Evolutionary conservation across 2,113 vertebrate genomes (phyloP).

Genomic region (Strigops habroptila): DNA sequence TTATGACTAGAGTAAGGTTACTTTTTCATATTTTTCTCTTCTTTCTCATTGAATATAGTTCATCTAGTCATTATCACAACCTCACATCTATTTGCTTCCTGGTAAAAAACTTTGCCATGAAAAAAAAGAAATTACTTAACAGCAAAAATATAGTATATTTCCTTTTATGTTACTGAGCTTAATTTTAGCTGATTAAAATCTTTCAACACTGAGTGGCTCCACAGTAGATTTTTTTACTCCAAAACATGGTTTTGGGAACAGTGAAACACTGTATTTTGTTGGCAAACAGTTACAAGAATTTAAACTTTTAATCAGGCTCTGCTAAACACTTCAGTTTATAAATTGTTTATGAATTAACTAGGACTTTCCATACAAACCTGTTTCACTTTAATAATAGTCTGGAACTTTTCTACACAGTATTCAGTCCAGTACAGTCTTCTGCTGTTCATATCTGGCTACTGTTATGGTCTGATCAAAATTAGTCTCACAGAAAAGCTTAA

Average conservation of each 20-base stretch:
- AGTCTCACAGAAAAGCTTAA: background rate
- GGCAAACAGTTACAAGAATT: constrained; percentile 32
- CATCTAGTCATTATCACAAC: background rate
- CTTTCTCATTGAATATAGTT: background rate
- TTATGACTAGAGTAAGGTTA: background rate
- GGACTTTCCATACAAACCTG: constrained; percentile 41
- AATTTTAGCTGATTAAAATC: constrained; percentile 41
- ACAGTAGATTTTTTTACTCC: background rate
- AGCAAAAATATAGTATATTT: background rate
- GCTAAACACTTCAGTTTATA: constrained; percentile 59
- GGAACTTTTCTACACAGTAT: constrained; percentile 3
- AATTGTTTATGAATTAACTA: constrained; percentile 62
- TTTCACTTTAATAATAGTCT: constrained; percentile 50
- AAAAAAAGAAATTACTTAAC: background rate
- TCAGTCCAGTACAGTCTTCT: background rate
- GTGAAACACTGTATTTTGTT: constrained; percentile 61
- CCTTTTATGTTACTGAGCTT: background rate
- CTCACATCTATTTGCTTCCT: background rate
- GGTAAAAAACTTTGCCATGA: background rate
- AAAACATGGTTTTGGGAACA: constrained; percentile 37
- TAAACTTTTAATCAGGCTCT: constrained; percentile 63
- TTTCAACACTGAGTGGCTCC: background rate
- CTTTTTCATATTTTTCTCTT: background rate
- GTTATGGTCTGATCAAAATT: background rate
- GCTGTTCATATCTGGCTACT: background rate